Conservation (phyloP, 2,113 vertebrate species). For the Sprattus sprattus region DNA sequence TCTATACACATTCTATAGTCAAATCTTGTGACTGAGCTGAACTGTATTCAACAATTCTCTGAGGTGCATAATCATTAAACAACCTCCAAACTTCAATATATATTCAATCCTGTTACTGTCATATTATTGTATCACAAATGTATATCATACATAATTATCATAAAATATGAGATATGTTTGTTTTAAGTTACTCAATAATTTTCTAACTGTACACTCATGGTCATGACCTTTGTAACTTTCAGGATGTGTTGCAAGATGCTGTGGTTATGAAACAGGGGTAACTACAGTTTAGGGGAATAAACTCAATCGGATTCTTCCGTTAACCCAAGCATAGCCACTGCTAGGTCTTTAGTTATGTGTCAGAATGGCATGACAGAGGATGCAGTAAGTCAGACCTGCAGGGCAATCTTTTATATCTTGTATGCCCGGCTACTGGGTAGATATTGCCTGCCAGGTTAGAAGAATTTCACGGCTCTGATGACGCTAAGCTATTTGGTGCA, state of each 20-base stretch:
- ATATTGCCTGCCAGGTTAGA: no score
- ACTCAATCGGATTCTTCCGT: background rate
- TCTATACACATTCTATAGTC: no score
- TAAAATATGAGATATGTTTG: background rate
- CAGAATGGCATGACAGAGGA: background rate
- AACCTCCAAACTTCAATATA: no score
- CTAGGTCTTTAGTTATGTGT: background rate
- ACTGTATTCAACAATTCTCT: no score
- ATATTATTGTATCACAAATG: background rate
- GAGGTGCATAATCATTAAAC: no score
- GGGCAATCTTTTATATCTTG: no score
- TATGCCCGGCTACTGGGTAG: no score
- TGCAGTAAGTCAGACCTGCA: background rate
- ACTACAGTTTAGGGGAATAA: background rate
- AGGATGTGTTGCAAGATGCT: background rate
- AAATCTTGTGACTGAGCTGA: no score
- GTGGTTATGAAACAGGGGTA: background rate
- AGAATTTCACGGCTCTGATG: no score
- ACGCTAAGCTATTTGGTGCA: no score
- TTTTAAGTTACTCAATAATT: background rate
- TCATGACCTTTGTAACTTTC: background rate
- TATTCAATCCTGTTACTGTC: background rate
- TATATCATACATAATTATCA: background rate
- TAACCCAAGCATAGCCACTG: background rate
- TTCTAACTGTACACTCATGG: background rate